phyloP scores from a whole-genome alignment of 53 echinoderm and acorn worm genomes.

The Henricia sp. region DNA sequence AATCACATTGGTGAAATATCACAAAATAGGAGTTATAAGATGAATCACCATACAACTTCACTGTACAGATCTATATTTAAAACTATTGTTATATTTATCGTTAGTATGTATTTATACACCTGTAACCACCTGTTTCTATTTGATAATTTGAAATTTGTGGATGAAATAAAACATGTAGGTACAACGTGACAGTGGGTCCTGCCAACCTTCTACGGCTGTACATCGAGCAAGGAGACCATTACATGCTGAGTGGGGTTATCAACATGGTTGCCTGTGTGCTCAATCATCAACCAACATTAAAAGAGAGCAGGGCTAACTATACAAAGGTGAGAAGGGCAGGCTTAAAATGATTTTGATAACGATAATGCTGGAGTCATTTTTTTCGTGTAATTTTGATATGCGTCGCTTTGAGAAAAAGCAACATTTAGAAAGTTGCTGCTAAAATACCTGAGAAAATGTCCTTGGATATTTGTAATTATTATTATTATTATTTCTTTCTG shows the following conservation, averaged over 20 bases:
- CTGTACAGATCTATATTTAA: too few species aligned
- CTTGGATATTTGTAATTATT: too few species aligned
- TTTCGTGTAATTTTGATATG: too few species aligned
- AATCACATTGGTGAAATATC: too few species aligned
- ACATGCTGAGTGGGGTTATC: conserved; percentile 64
- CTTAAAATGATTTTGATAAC: too few species aligned
- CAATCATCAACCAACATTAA: conserved; percentile 59
- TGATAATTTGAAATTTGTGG: conserved; percentile 43
- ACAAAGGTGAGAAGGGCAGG: conserved; percentile 48
- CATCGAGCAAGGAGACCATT: conserved; percentile 71
- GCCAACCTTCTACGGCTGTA: conserved; percentile 62
- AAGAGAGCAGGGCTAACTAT: conserved; percentile 17
- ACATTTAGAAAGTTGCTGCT: too few species aligned
- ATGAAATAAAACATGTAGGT: conserved; percentile 85
- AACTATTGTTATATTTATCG: conserved; percentile 3
- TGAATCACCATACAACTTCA: too few species aligned
- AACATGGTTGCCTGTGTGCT: conserved; percentile 66
- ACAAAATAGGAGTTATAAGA: too few species aligned
- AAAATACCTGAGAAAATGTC: too few species aligned
- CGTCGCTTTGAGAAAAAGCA: too few species aligned
- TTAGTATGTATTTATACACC: not conserved
- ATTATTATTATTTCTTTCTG: too few species aligned
- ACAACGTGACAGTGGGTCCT: conserved; percentile 70
- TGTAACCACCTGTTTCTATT: conserved; percentile 30
- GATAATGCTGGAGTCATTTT: too few species aligned